These are phyloP conservation scores for Aphrocallistes beatrix DNA, from an alignment of 37 sponge, comb jelly and placozoan species.

Conservation along the genomic window DNA sequence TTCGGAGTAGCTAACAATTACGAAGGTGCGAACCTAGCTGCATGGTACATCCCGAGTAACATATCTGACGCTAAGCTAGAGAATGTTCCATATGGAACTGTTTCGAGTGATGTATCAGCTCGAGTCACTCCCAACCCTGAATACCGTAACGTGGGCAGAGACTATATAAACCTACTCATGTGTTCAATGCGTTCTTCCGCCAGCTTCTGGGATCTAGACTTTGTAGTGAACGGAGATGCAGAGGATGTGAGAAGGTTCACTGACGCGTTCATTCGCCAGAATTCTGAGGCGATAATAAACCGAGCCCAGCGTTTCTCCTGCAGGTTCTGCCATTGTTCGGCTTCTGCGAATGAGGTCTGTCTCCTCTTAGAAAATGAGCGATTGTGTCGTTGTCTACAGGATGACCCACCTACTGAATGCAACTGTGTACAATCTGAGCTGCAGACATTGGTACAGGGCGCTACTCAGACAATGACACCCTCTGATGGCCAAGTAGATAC, in stretches of 20 bases:
- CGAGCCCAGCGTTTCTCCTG: background rate
- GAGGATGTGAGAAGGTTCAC: background rate
- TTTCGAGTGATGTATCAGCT: background rate
- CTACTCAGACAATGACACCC: background rate
- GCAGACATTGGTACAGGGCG: background rate
- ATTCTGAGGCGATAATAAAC: background rate
- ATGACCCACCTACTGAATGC: background rate
- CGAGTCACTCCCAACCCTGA: background rate
- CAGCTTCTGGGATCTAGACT: slow-evolving; percentile 19
- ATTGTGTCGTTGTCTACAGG: background rate
- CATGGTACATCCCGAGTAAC: background rate
- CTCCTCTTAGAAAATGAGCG: background rate
- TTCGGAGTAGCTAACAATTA: slow-evolving; percentile 5
- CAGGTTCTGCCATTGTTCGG: background rate
- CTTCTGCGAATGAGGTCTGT: background rate
- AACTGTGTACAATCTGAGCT: background rate
- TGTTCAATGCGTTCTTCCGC: background rate
- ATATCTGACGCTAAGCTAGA: background rate
- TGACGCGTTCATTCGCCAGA: slow-evolving; percentile 7
- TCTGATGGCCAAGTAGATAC: background rate
- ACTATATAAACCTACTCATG: background rate
- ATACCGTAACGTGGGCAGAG: background rate
- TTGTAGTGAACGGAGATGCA: background rate
- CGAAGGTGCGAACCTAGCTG: background rate
- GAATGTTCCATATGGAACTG: background rate